phyloP scores from a whole-genome alignment of 2,797 vertebrate genomes.

The Poecilia picta region DNA sequence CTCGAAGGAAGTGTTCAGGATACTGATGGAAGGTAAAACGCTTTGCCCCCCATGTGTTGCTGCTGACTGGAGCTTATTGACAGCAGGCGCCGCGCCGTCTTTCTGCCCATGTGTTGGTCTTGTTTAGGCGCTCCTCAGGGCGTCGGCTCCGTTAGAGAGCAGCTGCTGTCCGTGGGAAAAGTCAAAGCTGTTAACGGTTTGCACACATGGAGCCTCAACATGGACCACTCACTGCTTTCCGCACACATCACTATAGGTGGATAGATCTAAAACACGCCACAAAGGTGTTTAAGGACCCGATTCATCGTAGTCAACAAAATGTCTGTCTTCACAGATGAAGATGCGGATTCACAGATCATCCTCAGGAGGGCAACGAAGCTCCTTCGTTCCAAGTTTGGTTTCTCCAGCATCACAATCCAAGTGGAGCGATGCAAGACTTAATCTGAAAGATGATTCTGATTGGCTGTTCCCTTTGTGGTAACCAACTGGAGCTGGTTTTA shows the following conservation, averaged over 20 bases:
- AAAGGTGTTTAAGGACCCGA: background rate
- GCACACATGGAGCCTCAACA: conserved; percentile 88
- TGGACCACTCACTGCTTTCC: conserved; percentile 76
- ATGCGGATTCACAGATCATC: conserved; percentile 71
- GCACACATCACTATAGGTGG: conserved; percentile 86
- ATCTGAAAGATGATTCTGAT: conserved; percentile 56
- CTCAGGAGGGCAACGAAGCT: conserved; percentile 79
- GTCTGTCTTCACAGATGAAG: conserved; percentile 73
- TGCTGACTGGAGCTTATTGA: background rate
- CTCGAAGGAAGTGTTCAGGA: conserved; percentile 85
- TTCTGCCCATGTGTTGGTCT: background rate
- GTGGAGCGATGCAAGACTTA: conserved; percentile 76
- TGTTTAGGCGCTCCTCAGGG: conserved; percentile 80
- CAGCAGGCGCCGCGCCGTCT: background rate
- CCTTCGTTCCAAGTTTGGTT: conserved; percentile 83
- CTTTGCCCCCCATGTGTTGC: background rate
- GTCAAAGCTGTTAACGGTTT: conserved; percentile 82
- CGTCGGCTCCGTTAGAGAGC: conserved; percentile 77
- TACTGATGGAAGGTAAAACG: conserved; percentile 91
- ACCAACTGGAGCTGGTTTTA: background rate
- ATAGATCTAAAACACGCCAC: too few species aligned
- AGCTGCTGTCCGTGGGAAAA: conserved; percentile 80
- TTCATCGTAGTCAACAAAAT: background rate
- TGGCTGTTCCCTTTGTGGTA: background rate
- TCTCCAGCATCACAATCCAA: conserved; percentile 86